Percentiles rank a stretch among this genome's conserved stretches.
These are phyloP conservation scores for Hucho hucho DNA, from an alignment of 2,113 vertebrate genomes.

Conservation along the genomic window DNA sequence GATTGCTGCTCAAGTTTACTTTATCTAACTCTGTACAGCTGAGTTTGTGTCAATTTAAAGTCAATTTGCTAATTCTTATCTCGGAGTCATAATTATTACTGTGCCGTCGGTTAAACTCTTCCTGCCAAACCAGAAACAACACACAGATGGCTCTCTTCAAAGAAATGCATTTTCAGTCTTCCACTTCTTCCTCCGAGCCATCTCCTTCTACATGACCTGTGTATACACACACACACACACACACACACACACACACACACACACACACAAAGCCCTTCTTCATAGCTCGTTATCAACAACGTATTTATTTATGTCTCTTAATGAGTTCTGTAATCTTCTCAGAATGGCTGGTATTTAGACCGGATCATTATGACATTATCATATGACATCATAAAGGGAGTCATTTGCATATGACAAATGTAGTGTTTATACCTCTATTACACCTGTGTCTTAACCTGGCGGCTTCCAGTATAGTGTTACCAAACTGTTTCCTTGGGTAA, in stretches of 20 bases:
- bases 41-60: background rate
- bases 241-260: slow-evolving; percentile 10
- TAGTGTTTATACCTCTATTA: no score
- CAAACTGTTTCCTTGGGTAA: slow-evolving; percentile 9
- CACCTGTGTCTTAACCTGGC: no score
- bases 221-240: background rate
- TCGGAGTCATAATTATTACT: slow-evolving; percentile 3
- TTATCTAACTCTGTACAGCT: background rate
- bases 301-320: no score
- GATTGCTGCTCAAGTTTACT: background rate
- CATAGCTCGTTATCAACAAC: no score
- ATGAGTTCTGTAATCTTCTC: no score
- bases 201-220: slow-evolving; percentile 14
- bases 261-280: background rate
- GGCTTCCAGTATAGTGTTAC: no score
- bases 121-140: slow-evolving; percentile 1
- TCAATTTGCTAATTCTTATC: background rate
- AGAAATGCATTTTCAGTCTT: slow-evolving; percentile 5
- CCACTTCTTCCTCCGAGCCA: slow-evolving; percentile 18
- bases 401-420: no score
- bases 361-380: no score
- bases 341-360: no score
- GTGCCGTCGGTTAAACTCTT: background rate
- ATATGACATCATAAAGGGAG: no score
- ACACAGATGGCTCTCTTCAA: slow-evolving; percentile 15